Percentiles rank a stretch among this genome's conserved stretches.
Evolutionary conservation across 2,797 vertebrate species (phyloP).

Genomic region (Phoeniculus purpureus): DNA sequence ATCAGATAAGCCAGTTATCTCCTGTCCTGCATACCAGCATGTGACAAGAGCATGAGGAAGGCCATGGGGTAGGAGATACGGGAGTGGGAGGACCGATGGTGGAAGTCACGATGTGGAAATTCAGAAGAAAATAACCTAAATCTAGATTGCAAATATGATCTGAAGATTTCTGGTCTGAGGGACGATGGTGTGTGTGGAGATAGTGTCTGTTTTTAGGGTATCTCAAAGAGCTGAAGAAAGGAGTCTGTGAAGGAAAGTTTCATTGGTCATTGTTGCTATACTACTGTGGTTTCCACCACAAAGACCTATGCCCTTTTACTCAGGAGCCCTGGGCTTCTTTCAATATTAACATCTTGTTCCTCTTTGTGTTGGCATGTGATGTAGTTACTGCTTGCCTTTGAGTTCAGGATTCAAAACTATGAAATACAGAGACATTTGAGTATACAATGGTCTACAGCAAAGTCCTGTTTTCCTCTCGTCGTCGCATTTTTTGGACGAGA

Average conservation of each 20-base stretch:
- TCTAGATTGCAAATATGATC: slow-evolving; percentile 22
- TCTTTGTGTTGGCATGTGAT: neutral
- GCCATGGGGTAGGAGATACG: neutral
- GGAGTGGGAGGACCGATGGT: neutral
- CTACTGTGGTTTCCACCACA: fast-evolving
- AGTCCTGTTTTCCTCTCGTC: neutral
- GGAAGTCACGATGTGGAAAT: neutral
- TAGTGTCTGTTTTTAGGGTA: neutral
- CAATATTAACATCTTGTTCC: neutral
- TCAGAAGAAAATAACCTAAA: neutral
- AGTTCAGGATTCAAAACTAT: neutral
- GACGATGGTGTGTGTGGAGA: neutral
- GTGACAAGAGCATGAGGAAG: neutral
- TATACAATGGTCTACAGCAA: neutral
- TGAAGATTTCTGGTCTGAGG: neutral
- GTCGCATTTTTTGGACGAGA: neutral
- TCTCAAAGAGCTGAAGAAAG: neutral
- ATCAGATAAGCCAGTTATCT: slow-evolving; percentile 42
- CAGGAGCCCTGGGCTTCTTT: neutral
- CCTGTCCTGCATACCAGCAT: fast-evolving
- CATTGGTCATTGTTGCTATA: neutral
- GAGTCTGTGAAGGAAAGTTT: neutral
- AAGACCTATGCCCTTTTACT: neutral
- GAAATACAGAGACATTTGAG: neutral
- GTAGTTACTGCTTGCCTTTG: neutral